Evolutionary conservation across 2,113 vertebrate genomes (phyloP), one percentile per base, ranked within the genome.

Genomic region (Onychorhynchus coronatus): DNA sequence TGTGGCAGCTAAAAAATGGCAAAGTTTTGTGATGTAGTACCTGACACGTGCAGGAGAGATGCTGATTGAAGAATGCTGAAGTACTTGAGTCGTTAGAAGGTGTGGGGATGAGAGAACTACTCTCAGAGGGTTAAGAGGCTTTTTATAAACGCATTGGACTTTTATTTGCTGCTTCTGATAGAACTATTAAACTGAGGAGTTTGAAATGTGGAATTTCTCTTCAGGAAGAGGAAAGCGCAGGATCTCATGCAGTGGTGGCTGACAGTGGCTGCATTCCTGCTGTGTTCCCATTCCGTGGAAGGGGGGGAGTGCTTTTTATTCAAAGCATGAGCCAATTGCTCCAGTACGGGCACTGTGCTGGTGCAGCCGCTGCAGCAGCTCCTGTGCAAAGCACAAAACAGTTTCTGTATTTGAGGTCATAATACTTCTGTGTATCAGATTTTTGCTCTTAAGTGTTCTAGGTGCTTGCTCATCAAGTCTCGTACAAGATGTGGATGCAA

Each of bases 311-410:
- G 91, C 62, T 76, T 6, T 79, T 82, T 76, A 20, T 79, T 79
- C 81, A 73, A 46, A 76, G 84, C 74, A 42, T 3, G 62, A 82
- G 13, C 84, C 35, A 5, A 72, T 95, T 72, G 91, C 77, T 82
- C 27, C 25, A 9, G 44, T 10, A 5, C 44, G 13, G 0, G 0
- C n/a, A n/a, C n/a, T n/a, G n/a, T n/a, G n/a, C n/a, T n/a, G n/a
- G n/a, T n/a, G 9, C 68, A 77, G 71, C 39, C 58, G 24, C 82
- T 83, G 82, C 72, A 30, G 46, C 46, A 39, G 84, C 80, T 70
- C 21, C 73, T 78, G 23, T 25, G 52, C 41, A 35, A 35, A 47
- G 63, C 33, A 58, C 30, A 37, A 27, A 85, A 55, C 1, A 3
- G 4, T 68, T 65, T 91, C 39, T 0, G 0, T 46, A 31, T 79